These are phyloP conservation scores for Knipowitschia caucasica DNA, from an alignment of 2,797 vertebrate genomes.

Conservation along the genomic window DNA sequence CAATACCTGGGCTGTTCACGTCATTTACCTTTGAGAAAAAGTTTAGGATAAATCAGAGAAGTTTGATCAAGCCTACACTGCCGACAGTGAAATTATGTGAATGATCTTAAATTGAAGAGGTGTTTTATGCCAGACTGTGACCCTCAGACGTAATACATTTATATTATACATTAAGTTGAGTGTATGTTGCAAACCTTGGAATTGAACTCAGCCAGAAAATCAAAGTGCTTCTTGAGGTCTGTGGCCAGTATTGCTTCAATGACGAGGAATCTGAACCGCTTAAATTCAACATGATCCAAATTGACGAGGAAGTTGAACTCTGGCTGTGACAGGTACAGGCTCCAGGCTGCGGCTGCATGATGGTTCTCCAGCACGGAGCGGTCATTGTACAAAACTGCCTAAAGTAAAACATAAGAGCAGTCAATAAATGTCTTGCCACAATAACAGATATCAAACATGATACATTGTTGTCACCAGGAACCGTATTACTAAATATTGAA, in stretches of 20 bases:
- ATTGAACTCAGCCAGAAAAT: constrained; percentile 96
- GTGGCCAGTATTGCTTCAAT: constrained; percentile 98
- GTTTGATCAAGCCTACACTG: too few species aligned
- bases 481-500: too few species aligned
- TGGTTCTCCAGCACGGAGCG: constrained; percentile 97
- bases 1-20: constrained; percentile 85
- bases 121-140: too few species aligned
- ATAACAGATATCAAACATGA: too few species aligned
- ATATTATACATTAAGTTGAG: background rate
- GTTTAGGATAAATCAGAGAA: background rate
- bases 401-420: background rate
- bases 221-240: constrained; percentile 98
- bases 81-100: too few species aligned
- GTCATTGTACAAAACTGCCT: constrained; percentile 97
- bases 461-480: too few species aligned
- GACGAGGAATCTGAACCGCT: constrained; percentile 96
- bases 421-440: too few species aligned
- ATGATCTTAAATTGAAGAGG: too few species aligned
- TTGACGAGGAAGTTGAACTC: constrained; percentile 95
- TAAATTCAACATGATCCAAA: constrained; percentile 95
- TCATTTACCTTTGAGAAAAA: constrained; percentile 83
- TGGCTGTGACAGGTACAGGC: constrained; percentile 92
- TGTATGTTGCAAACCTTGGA: constrained; percentile 80
- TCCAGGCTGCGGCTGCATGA: constrained; percentile 95
- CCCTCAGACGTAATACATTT: too few species aligned